Base-by-base conservation (phyloP, 2,797 vertebrate genomes). In the Poeciliopsis turneri region DNA sequence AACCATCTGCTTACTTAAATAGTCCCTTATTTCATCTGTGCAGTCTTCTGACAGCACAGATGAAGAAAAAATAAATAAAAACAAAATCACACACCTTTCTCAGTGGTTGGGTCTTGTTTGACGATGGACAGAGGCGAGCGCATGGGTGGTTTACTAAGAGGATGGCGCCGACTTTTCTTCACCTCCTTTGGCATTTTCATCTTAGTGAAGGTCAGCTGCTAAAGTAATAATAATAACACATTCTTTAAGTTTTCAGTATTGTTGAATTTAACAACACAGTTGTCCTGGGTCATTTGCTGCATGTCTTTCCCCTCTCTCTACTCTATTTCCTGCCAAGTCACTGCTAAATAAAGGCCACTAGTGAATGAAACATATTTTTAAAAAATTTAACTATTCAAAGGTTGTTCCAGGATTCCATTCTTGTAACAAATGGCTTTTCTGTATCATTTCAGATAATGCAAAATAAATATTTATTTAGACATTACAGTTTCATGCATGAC, bases 101-200 rank as follows among this genome's bases (percentile, higher is more conserved):
- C 97, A 0, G 95, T 97, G 0, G 96, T 95, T 2, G 94, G 94
- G 77, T 98, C 98, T 85, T 99, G 98, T 47, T 99, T 99, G 64
- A 99, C 97, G 64, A 99, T 96, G 0, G 97, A 97, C 72, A 97
- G 84, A 0, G 97, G 98, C 0, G 97, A 98, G 5, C 97, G 96
- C 16, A 95, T 97, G 25, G 98, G 98, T 0, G 98, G 98, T 53
- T 97, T 97, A 87, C 96, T 97, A 90, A 99, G 92, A 0, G 98
- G 98, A 83, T 99, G 98, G 7, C 98, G 97, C 0, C 98, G 96
- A 82, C 98, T 99, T 94, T 98, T 99, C 85, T 97, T 99, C 68
- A 99, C 97, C 89, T 98, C 97, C 81, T 97, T 96, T 84, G 97
- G 97, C 90, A 97, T 93, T 93, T 97, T 98, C 90, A 96, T 86